Evolutionary conservation across 53 echinoderm and acorn worm species (phyloP), one percentile per base, ranked within the genome.

Genomic region (Temnopleurus reevesii): DNA sequence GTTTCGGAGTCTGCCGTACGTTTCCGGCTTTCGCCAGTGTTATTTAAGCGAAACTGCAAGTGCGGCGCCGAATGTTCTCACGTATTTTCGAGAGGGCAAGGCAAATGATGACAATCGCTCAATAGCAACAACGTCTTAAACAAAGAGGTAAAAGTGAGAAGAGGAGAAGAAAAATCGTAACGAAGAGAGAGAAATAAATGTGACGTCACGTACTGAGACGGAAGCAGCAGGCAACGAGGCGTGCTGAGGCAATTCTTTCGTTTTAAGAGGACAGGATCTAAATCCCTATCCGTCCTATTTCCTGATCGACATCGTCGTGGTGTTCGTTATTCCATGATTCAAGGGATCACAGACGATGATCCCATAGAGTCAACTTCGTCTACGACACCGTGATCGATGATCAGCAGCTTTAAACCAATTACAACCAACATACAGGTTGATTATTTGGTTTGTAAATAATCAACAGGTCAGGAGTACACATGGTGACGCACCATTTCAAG

Each of bases 191-290:
- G 6, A n/a, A 71, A 5, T 9, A 38, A n/a, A 71, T 71, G 71
- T 71, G 71, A 71, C 71, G 71, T 41, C 71, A 71, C 71, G 71
- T n/a, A 38, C 71, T 10, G 8, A 38, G 71, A 71, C 71, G 71
- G 71, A 71, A 71, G 21, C 71, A 71, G 41, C 41, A 38, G 5
- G 19, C 41, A 21, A 13, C 3, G 71, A 10, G 71, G 41, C 71
- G 38, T 71, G 71, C 36, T n/a, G 71, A n/a, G 71, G 71, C 71
- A 71, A 38, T n/a, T 41, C 43, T 21, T n/a, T 41, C 38, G 41
- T n/a, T n/a, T 38, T 71, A n/a, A 71, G 13, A 71, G 19, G 71
- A 41, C 71, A 23, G 10, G 6, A 2, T 25, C 0, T 71, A 71
- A 71, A 71, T 71, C 71, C 71, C 71, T 71, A 19, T 71, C 41